A percentile compares a stretch with the other conserved stretches of the same genome.
Evolutionary conservation across 2,888 invertebrate species (phyloP).

Genomic region (Adela reaumurella): DNA sequence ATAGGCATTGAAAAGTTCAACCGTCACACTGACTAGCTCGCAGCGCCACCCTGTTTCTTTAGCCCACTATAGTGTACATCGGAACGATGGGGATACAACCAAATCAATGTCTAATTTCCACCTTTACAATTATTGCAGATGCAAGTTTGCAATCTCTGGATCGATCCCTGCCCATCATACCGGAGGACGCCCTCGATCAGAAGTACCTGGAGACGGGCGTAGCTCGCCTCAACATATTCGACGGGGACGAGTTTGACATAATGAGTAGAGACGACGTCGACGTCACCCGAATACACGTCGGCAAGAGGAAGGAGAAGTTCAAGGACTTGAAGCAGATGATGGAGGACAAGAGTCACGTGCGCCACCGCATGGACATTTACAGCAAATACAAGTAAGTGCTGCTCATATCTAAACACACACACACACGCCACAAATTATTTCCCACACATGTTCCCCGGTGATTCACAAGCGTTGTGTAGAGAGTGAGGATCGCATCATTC

Average conservation of each 20-base stretch:
- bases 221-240: slow-evolving; percentile 65
- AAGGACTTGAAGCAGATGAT: slow-evolving; percentile 60
- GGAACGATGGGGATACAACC: no score
- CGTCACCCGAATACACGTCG: slow-evolving; percentile 37
- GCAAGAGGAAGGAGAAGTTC: slow-evolving; percentile 61
- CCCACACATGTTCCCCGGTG: no score
- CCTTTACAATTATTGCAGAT: no score
- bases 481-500: no score
- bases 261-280: slow-evolving; percentile 62
- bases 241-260: slow-evolving; percentile 75
- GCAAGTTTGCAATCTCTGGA: slow-evolving; percentile 31
- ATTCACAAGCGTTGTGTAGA: no score
- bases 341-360: slow-evolving; percentile 64
- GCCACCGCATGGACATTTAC: slow-evolving; percentile 52
- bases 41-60: no score
- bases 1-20: no score
- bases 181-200: slow-evolving; percentile 56
- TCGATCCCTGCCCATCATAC: slow-evolving; percentile 58
- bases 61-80: no score
- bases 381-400: slow-evolving; percentile 55
- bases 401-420: background rate
- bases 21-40: no score
- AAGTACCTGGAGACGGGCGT: slow-evolving; percentile 53
- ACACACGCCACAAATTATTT: no score
- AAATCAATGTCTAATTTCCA: no score